phyloP scores from a whole-genome alignment of 2,113 vertebrate genomes.

The Chloroceryle aenea region DNA sequence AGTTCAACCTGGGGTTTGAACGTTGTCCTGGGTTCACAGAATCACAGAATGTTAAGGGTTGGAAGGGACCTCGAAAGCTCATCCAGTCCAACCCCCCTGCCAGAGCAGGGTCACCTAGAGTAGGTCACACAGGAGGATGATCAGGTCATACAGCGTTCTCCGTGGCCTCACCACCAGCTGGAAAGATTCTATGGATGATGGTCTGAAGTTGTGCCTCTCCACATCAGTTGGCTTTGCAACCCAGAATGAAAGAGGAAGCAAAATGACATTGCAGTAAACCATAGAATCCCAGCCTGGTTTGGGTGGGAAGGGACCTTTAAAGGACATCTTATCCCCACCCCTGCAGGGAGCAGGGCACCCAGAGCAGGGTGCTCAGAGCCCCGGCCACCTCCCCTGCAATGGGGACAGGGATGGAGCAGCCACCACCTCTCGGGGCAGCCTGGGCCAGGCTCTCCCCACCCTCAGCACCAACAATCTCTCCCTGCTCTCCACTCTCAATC shows the following conservation, averaged over 20 bases:
- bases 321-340: background rate
- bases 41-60: too few relatives aligned
- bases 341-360: background rate
- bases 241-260: background rate
- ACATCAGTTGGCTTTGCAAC: background rate
- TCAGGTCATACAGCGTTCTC: background rate
- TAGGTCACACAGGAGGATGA: too few relatives aligned
- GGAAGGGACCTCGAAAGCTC: too few relatives aligned
- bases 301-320: background rate
- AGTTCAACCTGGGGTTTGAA: background rate
- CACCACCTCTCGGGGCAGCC: background rate
- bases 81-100: too few relatives aligned
- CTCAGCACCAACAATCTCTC: background rate
- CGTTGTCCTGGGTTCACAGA: background rate
- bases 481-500: background rate
- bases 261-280: fast-evolving
- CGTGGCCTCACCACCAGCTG: background rate
- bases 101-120: too few relatives aligned
- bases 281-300: background rate
- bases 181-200: background rate
- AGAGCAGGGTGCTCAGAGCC: background rate
- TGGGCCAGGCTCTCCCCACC: background rate
- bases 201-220: background rate
- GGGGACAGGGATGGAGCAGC: background rate
- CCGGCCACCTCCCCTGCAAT: background rate